Conservation (phyloP, 2,113 vertebrate species). For the Oreochromis aureus region DNA sequence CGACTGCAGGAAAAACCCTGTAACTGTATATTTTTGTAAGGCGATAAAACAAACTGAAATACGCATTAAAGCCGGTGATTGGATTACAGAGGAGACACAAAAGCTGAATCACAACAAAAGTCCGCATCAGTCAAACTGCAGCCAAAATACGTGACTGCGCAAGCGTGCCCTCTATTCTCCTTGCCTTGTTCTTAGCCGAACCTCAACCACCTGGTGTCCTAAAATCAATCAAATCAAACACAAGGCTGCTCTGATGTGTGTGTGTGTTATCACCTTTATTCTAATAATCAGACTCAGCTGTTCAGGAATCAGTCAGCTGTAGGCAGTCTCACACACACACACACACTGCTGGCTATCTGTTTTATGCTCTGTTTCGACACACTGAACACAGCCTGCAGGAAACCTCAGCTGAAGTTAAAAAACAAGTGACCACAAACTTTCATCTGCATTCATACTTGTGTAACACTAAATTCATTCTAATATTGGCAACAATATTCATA, state of each 20-base stretch:
- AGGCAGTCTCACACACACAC: neutral
- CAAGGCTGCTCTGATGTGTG: neutral
- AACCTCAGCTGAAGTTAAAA: neutral
- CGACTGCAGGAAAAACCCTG: neutral
- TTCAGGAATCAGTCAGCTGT: neutral
- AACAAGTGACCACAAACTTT: neutral
- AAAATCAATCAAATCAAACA: slow-evolving; percentile 34
- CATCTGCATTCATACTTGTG: neutral
- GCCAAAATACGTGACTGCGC: neutral
- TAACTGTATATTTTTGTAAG: neutral
- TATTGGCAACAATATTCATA: neutral
- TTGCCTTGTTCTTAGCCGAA: slow-evolving; percentile 9
- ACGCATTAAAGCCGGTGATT: neutral
- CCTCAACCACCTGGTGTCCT: slow-evolving; percentile 37
- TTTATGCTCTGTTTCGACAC: slow-evolving; percentile 3
- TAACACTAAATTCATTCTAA: neutral
- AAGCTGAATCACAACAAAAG: neutral
- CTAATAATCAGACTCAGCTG: slow-evolving; percentile 41
- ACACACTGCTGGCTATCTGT: neutral
- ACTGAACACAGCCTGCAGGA: neutral
- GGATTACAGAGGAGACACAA: neutral
- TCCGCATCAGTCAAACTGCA: neutral
- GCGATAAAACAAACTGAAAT: neutral
- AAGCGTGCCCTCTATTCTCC: neutral
- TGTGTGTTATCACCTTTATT: neutral